Evolutionary conservation across 2,888 invertebrate genomes (phyloP).

Genomic region (Sepiola atlantica): DNA sequence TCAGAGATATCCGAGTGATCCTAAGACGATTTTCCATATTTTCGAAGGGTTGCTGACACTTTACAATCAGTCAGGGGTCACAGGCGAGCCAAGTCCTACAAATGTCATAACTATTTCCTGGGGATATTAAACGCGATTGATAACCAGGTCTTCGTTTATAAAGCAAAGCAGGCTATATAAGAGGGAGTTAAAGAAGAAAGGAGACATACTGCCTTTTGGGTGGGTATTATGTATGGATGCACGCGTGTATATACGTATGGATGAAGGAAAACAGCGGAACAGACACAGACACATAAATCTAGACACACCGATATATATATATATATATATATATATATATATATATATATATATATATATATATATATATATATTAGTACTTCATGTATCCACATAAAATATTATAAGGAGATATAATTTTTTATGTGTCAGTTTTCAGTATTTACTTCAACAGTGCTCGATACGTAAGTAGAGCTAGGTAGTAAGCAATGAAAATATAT

Average conservation of each 20-base stretch:
- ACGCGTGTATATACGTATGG: no score
- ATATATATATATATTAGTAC: no score
- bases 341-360: no score
- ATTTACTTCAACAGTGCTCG: no score
- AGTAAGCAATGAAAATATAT: no score
- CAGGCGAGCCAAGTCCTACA: constrained; percentile 32
- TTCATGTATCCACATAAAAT: no score
- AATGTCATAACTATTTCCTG: neutral
- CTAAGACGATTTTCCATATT: constrained; percentile 5
- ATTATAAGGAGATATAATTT: no score
- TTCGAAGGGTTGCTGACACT: neutral
- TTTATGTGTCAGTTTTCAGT: no score
- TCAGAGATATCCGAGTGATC: neutral
- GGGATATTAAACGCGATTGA: constrained; percentile 3
- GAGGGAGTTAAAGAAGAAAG: neutral
- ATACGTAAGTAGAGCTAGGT: no score
- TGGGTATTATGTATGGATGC: neutral
- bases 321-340: neutral
- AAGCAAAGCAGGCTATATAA: neutral
- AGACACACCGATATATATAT: neutral
- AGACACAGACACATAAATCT: neutral
- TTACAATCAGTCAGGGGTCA: constrained; percentile 32
- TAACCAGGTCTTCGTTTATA: neutral
- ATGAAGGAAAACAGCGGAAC: no score
- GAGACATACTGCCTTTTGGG: neutral